Evolutionary conservation across 2,797 vertebrate genomes (phyloP).

Genomic region (Atherinosoma microstoma): DNA sequence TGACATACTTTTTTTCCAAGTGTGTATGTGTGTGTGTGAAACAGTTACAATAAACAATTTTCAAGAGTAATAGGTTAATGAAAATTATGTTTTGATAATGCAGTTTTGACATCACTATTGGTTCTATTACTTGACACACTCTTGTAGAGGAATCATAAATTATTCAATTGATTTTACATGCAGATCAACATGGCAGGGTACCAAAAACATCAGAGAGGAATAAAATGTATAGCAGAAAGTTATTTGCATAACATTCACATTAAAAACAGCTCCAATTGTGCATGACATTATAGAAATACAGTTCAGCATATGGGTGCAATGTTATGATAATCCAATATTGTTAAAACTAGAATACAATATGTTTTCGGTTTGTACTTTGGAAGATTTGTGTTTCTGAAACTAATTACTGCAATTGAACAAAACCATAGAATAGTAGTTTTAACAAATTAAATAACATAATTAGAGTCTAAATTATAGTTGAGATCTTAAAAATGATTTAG

Average conservation of each 20-base stretch:
- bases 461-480: neutral
- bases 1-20: neutral
- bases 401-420: neutral
- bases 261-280: slow-evolving; percentile 23
- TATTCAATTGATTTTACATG: slow-evolving; percentile 40
- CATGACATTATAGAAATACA: slow-evolving; percentile 16
- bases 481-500: neutral
- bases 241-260: slow-evolving; percentile 37
- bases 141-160: slow-evolving; percentile 33
- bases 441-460: neutral
- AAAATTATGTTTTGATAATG: slow-evolving; percentile 53
- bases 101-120: slow-evolving; percentile 50
- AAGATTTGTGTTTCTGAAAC: slow-evolving; percentile 5
- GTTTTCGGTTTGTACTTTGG: slow-evolving; percentile 24
- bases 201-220: slow-evolving; percentile 21
- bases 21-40: slow-evolving; percentile 14
- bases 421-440: neutral
- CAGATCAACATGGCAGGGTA: slow-evolving; percentile 37
- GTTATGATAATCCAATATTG: slow-evolving; percentile 11
- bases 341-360: neutral
- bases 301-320: slow-evolving; percentile 5
- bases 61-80: slow-evolving; percentile 33
- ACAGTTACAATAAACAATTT: slow-evolving; percentile 34
- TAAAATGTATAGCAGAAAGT: slow-evolving; percentile 17
- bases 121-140: slow-evolving; percentile 46